phyloP scores from a whole-genome alignment of 2,888 invertebrate genomes.

The Plagodis pulveraria region DNA sequence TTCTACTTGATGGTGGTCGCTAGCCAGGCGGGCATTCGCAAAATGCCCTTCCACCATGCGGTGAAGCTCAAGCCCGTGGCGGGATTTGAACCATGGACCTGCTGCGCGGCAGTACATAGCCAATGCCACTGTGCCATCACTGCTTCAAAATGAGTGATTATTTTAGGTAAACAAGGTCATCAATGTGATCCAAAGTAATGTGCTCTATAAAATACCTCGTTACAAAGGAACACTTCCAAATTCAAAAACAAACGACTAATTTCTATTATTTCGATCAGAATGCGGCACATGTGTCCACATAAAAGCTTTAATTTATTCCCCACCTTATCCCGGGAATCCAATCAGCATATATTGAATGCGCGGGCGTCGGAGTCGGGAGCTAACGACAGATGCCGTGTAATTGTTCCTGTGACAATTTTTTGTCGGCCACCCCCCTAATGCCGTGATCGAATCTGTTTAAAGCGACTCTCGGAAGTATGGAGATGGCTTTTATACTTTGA shows the following conservation, averaged over 20 bases:
- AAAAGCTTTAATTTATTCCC: conserved; percentile 54
- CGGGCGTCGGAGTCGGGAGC: conserved; percentile 18
- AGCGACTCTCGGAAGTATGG: conserved; percentile 51
- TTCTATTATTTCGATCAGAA: conserved; percentile 27
- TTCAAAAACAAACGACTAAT: conserved; percentile 19
- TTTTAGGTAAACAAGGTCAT: too few relatives aligned
- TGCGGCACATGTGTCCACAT: conserved; percentile 51
- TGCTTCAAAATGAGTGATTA: too few relatives aligned
- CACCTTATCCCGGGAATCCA: conserved; percentile 66
- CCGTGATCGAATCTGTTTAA: conserved; percentile 81
- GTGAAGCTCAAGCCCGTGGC: too few relatives aligned
- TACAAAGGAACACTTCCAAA: too few relatives aligned
- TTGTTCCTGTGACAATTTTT: conserved; percentile 82
- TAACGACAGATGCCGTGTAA: conserved; percentile 81
- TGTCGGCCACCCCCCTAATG: conserved; percentile 67
- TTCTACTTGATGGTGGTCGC: too few relatives aligned
- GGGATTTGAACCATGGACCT: too few relatives aligned
- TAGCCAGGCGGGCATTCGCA: too few relatives aligned
- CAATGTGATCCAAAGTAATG: too few relatives aligned
- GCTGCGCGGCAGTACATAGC: too few relatives aligned
- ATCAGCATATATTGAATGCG: conserved; percentile 77
- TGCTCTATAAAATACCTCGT: too few relatives aligned
- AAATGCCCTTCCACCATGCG: too few relatives aligned
- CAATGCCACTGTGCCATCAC: too few relatives aligned
- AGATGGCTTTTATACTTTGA: conserved; percentile 40